Evolutionary conservation across 2,797 vertebrate species (phyloP).

Genomic region (Sebastes iracundus): DNA sequence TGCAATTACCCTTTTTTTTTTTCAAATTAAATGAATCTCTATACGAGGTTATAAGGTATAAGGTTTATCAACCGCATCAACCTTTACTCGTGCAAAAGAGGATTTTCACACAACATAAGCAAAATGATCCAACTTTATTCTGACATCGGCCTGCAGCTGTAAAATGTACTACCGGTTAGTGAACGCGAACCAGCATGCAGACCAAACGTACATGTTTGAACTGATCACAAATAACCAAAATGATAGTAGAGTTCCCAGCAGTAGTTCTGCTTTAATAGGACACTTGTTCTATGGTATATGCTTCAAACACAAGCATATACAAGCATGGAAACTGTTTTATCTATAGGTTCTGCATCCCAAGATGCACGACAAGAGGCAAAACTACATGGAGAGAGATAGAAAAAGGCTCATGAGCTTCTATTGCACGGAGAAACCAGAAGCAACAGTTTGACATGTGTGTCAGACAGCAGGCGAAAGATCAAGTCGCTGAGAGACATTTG

Average conservation of each 20-base stretch:
- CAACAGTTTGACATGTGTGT: constrained; percentile 20
- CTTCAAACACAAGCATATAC: background rate
- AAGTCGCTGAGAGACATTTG: constrained; percentile 29
- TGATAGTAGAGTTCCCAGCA: background rate
- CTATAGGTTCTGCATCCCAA: background rate
- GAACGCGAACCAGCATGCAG: background rate
- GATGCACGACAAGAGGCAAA: background rate
- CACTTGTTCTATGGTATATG: background rate
- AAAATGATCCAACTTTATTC: background rate
- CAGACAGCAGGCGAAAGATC: constrained; percentile 17
- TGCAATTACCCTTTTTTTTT: background rate
- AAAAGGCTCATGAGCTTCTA: background rate
- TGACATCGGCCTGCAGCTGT: background rate
- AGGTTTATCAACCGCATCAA: background rate
- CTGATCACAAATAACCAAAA: background rate
- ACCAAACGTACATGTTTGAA: background rate
- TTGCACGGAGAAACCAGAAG: constrained; percentile 6
- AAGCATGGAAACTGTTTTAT: background rate
- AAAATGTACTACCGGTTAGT: background rate
- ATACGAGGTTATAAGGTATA: background rate
- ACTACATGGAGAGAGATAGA: background rate
- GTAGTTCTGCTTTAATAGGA: background rate
- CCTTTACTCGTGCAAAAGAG: background rate
- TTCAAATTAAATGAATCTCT: background rate
- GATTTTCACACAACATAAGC: background rate